A percentile compares a stretch with the other conserved stretches of the same genome.
phyloP scores from a whole-genome alignment of 2,888 invertebrate genomes.

The Mellilla xanthometata region DNA sequence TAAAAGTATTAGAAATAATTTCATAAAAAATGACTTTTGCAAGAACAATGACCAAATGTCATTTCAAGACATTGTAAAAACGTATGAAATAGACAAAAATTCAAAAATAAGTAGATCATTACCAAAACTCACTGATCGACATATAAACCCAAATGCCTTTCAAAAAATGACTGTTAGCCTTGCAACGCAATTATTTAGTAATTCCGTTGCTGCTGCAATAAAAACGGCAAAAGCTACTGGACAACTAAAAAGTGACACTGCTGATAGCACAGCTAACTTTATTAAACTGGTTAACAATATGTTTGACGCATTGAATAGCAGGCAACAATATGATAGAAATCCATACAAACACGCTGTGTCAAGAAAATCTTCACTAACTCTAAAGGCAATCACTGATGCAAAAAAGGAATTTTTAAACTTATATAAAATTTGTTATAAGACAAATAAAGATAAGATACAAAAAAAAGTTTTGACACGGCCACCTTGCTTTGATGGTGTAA shows the following conservation, averaged over 20 bases:
- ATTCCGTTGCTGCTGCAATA: conserved; percentile 21
- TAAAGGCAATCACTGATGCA: conserved; percentile 1
- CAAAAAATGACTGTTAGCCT: conserved; percentile 23
- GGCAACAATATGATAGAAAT: conserved; percentile 8
- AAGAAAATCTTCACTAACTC: conserved; percentile 2
- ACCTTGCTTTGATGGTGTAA: too few species aligned
- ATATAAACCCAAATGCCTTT: conserved; percentile 18
- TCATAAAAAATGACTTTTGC: conserved; percentile 2
- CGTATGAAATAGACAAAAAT: conserved; percentile 13
- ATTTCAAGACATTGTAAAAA: conserved; percentile 8
- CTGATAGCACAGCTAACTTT: conserved; percentile 15
- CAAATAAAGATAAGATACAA: too few species aligned
- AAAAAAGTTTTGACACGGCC: too few species aligned
- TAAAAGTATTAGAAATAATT: conserved; percentile 11
- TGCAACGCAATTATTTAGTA: conserved; percentile 24
- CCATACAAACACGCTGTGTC: conserved; percentile 14
- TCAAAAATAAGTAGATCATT: conserved; percentile 13
- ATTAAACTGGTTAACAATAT: conserved; percentile 15
- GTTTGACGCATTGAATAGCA: conserved; percentile 16
- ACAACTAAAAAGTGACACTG: conserved; percentile 19
- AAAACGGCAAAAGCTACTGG: conserved; percentile 11
- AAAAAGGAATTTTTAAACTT: too few species aligned
- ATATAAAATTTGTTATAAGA: too few species aligned
- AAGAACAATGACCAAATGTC: conserved; percentile 2
- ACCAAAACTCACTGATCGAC: conserved; percentile 8